These are phyloP conservation scores for Sciurus vulgaris DNA, from an alignment of 2,797 vertebrate genomes.

Conservation along the genomic window DNA sequence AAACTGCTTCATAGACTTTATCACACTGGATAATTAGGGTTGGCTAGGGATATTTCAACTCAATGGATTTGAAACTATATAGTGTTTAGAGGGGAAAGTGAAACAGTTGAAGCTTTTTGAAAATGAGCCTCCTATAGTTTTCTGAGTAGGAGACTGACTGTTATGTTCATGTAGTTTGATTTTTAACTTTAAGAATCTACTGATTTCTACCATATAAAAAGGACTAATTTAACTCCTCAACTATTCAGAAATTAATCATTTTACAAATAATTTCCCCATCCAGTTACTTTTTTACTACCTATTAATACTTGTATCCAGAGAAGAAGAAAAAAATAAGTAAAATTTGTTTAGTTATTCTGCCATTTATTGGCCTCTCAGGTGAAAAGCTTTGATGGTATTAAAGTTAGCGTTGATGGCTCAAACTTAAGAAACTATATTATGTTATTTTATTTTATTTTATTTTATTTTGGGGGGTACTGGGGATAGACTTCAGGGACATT, in stretches of 20 bases:
- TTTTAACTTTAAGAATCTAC: slow-evolving; percentile 14
- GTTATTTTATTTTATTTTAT: too few relatives aligned
- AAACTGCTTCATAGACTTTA: background rate
- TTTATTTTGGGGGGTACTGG: too few relatives aligned
- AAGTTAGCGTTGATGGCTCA: background rate
- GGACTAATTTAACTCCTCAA: background rate
- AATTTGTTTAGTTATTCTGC: slow-evolving; percentile 2
- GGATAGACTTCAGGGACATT: too few relatives aligned
- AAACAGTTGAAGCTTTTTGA: background rate
- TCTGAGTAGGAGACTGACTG: background rate
- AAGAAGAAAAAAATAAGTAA: slow-evolving; percentile 16
- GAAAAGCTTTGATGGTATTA: background rate
- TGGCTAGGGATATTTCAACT: background rate
- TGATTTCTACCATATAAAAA: slow-evolving; percentile 10
- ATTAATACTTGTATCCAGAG: background rate
- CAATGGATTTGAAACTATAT: background rate
- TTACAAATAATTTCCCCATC: slow-evolving; percentile 28
- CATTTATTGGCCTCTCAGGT: background rate
- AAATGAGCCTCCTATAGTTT: background rate
- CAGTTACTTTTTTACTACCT: background rate
- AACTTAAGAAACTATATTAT: background rate
- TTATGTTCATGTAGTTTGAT: background rate
- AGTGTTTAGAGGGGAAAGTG: background rate
- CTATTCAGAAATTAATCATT: slow-evolving; percentile 52
- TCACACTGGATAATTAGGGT: background rate